These are phyloP conservation scores for Proterorhinus semilunaris DNA, from an alignment of 2,113 vertebrate genomes.

Conservation along the genomic window DNA sequence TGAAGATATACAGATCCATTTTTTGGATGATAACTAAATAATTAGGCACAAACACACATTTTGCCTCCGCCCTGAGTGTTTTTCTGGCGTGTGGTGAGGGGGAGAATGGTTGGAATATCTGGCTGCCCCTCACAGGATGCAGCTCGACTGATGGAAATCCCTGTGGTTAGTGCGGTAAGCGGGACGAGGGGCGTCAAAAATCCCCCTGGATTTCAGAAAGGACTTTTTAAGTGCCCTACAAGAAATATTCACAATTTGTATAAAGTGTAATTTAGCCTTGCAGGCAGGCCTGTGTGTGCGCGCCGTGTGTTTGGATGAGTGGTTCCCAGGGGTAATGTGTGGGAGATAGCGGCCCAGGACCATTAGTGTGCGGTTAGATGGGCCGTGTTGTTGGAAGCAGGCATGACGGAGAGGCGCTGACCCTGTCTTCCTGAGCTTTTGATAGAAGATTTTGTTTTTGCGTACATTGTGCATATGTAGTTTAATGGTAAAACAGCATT, in stretches of 20 bases:
- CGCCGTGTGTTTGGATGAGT: slow-evolving; percentile 10
- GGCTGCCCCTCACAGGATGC: slow-evolving; percentile 69
- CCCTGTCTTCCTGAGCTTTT: slow-evolving; percentile 2
- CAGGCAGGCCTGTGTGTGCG: slow-evolving; percentile 20
- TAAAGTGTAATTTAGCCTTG: slow-evolving; percentile 58
- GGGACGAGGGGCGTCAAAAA: slow-evolving; percentile 58
- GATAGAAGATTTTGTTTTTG: neutral
- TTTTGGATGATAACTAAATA: slow-evolving; percentile 28
- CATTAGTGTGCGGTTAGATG: slow-evolving; percentile 60
- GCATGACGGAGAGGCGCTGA: slow-evolving; percentile 37
- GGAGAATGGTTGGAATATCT: slow-evolving; percentile 72
- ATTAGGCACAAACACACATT: slow-evolving; percentile 31
- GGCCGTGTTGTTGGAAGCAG: slow-evolving; percentile 59
- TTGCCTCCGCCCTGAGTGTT: slow-evolving; percentile 57
- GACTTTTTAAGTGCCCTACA: slow-evolving; percentile 69
- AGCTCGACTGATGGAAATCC: slow-evolving; percentile 72
- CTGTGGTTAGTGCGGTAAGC: slow-evolving; percentile 74
- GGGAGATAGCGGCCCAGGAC: slow-evolving; percentile 50
- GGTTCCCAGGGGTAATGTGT: slow-evolving; percentile 41
- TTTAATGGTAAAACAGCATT: no score
- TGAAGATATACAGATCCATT: slow-evolving; percentile 17
- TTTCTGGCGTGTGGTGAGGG: slow-evolving; percentile 59
- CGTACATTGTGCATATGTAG: neutral
- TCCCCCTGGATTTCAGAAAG: slow-evolving; percentile 63
- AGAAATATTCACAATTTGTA: slow-evolving; percentile 67